phyloP scores from a whole-genome alignment of 2,113 vertebrate genomes.

The Gnathonemus longibarbis region DNA sequence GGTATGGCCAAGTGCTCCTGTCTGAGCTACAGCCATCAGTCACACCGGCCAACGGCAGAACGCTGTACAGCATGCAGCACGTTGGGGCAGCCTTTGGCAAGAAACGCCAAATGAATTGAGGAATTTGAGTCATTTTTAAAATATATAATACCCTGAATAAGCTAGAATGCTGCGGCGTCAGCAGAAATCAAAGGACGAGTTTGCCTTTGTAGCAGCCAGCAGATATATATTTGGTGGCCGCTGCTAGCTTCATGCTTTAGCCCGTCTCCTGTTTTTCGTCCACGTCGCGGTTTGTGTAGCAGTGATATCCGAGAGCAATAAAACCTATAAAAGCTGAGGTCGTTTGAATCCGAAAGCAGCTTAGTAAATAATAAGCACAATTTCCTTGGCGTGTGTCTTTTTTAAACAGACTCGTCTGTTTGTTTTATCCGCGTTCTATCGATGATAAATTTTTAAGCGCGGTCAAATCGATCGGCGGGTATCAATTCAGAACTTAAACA shows the following conservation, averaged over 20 bases:
- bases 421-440: background rate
- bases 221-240: background rate
- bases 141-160: background rate
- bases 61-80: background rate
- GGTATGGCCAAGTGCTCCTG: background rate
- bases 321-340: background rate
- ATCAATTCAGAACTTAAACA: background rate
- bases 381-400: background rate
- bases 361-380: background rate
- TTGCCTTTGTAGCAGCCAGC: background rate
- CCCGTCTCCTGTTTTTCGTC: background rate
- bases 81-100: background rate
- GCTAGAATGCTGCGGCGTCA: background rate
- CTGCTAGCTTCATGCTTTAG: background rate
- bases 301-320: background rate
- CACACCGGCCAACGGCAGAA: background rate
- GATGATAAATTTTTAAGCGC: background rate
- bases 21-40: background rate
- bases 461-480: background rate
- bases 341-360: background rate
- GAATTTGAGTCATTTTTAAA: background rate
- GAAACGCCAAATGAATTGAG: background rate
- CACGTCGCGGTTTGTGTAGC: background rate
- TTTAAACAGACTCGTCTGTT: background rate
- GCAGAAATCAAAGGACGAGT: background rate